These are phyloP conservation scores for Trimorus sp. DNA, from an alignment of 2,888 invertebrate species.

Conservation along the genomic window DNA sequence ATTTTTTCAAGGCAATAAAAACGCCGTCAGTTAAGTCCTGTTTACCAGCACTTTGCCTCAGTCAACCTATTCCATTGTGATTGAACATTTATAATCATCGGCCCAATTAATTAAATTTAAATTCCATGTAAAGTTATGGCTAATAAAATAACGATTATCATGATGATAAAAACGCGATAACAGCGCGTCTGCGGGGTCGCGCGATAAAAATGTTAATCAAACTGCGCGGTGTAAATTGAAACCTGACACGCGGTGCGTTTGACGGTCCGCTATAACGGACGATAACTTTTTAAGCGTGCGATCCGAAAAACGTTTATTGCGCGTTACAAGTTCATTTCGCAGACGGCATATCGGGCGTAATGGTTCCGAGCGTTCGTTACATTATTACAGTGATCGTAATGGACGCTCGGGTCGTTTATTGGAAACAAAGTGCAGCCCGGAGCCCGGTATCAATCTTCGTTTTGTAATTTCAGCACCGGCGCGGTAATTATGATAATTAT, in stretches of 20 bases:
- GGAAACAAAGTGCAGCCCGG: constrained; percentile 31
- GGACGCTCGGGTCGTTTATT: constrained; percentile 34
- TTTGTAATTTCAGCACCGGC: constrained; percentile 28
- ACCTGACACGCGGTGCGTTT: constrained; percentile 28
- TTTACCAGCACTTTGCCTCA: too few relatives aligned
- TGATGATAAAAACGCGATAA: constrained; percentile 6
- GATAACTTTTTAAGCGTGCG: constrained; percentile 31
- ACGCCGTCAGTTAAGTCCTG: too few relatives aligned
- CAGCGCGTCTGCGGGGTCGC: neutral
- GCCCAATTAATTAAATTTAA: too few relatives aligned
- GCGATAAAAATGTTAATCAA: constrained; percentile 23
- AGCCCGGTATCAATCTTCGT: constrained; percentile 44
- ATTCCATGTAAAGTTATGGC: constrained; percentile 1
- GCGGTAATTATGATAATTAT: constrained; percentile 40
- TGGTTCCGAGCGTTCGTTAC: constrained; percentile 28
- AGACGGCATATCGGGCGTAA: constrained; percentile 23
- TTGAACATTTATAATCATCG: too few relatives aligned
- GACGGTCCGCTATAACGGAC: constrained; percentile 16
- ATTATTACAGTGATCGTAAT: constrained; percentile 28
- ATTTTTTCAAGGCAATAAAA: too few relatives aligned
- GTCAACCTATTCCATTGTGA: too few relatives aligned
- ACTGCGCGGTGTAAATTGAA: constrained; percentile 22
- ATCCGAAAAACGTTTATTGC: constrained; percentile 39
- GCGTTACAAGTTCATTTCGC: constrained; percentile 39
- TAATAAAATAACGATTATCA: constrained; percentile 7